Conservation (phyloP, 2,797 vertebrate species). For the Phyllotis vaccarum region DNA sequence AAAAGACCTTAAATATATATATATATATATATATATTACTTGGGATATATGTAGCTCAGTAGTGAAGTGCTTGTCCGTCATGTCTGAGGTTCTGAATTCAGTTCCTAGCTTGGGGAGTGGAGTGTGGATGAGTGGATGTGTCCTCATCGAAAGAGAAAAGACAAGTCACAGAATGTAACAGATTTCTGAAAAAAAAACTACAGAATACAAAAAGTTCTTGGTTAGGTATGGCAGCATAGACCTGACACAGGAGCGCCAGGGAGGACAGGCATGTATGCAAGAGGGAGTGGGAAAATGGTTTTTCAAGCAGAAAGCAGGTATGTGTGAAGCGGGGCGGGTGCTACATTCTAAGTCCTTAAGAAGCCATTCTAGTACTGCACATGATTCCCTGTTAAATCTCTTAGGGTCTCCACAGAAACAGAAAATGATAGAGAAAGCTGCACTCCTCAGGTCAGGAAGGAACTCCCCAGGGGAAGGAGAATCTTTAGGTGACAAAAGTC, state of each 20-base stretch:
- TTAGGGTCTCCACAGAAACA: constrained; percentile 61
- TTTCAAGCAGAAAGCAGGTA: constrained; percentile 22
- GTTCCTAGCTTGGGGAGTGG: not conserved
- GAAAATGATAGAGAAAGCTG: constrained; percentile 71
- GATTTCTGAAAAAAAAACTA: not conserved
- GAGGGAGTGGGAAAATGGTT: constrained; percentile 1
- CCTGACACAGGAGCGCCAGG: not conserved
- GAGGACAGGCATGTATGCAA: no score
- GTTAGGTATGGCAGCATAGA: not conserved
- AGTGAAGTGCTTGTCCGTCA: not conserved
- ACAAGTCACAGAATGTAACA: not conserved
- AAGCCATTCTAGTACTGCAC: not conserved
- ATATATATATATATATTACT: not conserved
- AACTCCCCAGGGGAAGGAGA: constrained; percentile 42
- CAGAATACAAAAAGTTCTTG: not conserved
- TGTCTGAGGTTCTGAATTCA: not conserved
- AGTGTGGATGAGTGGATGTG: no score
- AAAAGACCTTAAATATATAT: not conserved
- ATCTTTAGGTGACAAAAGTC: constrained; percentile 55
- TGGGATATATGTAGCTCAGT: not conserved
- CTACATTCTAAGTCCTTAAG: not conserved
- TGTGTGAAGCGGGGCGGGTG: not conserved
- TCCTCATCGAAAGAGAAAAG: not conserved
- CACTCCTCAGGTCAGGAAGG: constrained; percentile 61
- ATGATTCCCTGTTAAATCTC: not conserved